Evolutionary conservation across 2,113 vertebrate genomes (phyloP).

Genomic region (Pangasianodon gigas): DNA sequence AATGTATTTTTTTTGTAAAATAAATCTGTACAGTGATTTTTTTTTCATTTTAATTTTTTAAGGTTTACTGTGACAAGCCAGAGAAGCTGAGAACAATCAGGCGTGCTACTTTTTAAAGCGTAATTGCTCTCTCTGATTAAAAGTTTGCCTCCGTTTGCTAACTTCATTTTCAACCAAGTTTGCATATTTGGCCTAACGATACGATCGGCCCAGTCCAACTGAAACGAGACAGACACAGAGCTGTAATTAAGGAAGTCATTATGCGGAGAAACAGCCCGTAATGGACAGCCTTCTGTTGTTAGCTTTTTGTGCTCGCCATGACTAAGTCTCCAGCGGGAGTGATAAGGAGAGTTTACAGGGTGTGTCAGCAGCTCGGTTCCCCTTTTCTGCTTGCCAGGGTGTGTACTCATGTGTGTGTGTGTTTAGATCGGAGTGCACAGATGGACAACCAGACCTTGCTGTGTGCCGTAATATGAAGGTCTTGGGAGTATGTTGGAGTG

Average conservation of each 20-base stretch:
- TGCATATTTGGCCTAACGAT: background rate
- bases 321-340: conserved; percentile 7
- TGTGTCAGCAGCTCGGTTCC: conserved; percentile 13
- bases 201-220: background rate
- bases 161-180: background rate
- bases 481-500: conserved; percentile 15
- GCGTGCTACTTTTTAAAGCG: background rate
- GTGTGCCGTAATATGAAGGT: conserved; percentile 33
- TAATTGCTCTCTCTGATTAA: background rate
- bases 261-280: background rate
- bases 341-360: conserved; percentile 28
- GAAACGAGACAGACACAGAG: conserved; percentile 4
- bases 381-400: conserved; percentile 9
- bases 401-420: conserved; percentile 27
- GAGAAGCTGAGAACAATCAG: background rate
- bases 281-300: conserved; percentile 21
- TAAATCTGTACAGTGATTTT: background rate
- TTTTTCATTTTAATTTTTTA: background rate
- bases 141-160: background rate
- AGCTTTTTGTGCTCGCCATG: conserved; percentile 17
- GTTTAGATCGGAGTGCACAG: conserved; percentile 26
- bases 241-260: conserved; percentile 32
- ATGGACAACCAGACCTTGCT: conserved; percentile 43
- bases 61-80: background rate
- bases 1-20: no score